Evolutionary conservation across 2,888 invertebrate genomes (phyloP).

Genomic region (Napeogenes inachia): DNA sequence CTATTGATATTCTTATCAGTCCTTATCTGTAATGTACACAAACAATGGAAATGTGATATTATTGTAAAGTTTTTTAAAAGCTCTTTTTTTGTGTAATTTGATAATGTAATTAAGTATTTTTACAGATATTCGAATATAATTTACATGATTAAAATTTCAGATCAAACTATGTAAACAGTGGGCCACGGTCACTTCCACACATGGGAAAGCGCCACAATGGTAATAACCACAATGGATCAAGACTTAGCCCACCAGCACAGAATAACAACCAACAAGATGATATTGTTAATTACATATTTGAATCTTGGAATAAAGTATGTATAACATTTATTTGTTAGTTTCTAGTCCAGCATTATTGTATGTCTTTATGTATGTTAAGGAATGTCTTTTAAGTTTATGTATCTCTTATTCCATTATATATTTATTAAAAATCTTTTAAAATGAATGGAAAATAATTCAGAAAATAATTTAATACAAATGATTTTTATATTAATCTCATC

Average conservation of each 20-base stretch:
- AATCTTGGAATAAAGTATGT: conserved; percentile 83
- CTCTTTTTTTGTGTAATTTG: too few relatives aligned
- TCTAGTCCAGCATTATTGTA: neutral
- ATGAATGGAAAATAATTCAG: too few relatives aligned
- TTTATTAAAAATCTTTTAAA: too few relatives aligned
- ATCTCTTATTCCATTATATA: too few relatives aligned
- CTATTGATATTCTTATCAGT: conserved; percentile 24
- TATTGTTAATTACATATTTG: conserved; percentile 86
- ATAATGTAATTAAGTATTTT: too few relatives aligned
- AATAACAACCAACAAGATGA: conserved; percentile 81
- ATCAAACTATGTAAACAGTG: conserved; percentile 66
- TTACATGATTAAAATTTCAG: conserved; percentile 40
- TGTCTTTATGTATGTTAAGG: too few relatives aligned
- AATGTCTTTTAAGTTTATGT: too few relatives aligned
- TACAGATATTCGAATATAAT: neutral
- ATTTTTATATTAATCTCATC: too few relatives aligned
- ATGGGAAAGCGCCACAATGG: conserved; percentile 62
- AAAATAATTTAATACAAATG: too few relatives aligned
- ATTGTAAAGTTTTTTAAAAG: neutral
- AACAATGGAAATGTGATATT: conserved; percentile 13
- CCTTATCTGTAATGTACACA: conserved; percentile 19
- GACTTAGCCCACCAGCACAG: conserved; percentile 64
- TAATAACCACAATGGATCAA: conserved; percentile 42
- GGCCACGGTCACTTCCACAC: conserved; percentile 65
- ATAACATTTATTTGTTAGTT: neutral